phyloP scores from a whole-genome alignment of 2,888 invertebrate genomes.

The Chaetogeoica ovagalla region DNA sequence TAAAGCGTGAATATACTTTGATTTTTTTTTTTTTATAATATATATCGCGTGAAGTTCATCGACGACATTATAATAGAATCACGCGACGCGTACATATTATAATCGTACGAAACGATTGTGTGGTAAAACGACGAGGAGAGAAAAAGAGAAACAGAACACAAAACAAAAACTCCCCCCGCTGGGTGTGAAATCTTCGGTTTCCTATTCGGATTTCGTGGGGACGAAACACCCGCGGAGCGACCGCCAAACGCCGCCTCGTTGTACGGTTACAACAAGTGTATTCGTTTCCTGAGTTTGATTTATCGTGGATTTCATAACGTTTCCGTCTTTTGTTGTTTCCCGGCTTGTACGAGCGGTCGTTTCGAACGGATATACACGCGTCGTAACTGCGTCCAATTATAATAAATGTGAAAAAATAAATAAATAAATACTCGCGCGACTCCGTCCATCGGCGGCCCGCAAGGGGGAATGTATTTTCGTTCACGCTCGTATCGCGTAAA shows the following conservation, averaged over 20 bases:
- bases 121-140: background rate
- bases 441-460: too few species aligned
- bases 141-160: background rate
- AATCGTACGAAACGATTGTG: background rate
- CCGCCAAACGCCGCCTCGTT: background rate
- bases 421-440: too few species aligned
- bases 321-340: conserved; percentile 32
- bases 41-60: too few species aligned
- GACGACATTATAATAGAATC: too few species aligned
- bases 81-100: too few species aligned
- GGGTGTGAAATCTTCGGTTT: conserved; percentile 45
- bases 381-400: too few species aligned
- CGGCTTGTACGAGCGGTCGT: background rate
- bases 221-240: conserved; percentile 46
- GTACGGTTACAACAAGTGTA: too few species aligned
- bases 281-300: conserved; percentile 42
- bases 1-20: too few species aligned
- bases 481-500: too few species aligned
- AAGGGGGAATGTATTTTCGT: too few species aligned
- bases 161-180: conserved; percentile 29
- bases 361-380: background rate
- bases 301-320: conserved; percentile 24
- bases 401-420: too few species aligned
- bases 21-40: too few species aligned
- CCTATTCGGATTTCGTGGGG: conserved; percentile 35